Conservation (phyloP, 1,140 invertebrate genomes). For the Calycopis cecrops region DNA sequence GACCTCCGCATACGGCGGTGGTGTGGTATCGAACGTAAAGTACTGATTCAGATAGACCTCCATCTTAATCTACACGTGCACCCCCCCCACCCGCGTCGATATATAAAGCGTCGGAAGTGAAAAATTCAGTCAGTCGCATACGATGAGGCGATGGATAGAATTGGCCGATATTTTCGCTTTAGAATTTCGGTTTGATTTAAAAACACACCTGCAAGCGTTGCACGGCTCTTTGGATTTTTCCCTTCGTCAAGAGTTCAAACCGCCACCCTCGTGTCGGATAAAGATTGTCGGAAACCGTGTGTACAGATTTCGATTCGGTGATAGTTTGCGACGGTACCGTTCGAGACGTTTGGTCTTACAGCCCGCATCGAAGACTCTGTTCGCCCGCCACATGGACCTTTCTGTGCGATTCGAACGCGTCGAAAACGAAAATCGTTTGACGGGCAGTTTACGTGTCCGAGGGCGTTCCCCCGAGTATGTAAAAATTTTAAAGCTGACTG, state of each 20-base stretch:
- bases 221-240: constrained; percentile 12
- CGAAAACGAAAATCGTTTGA: background rate
- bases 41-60: constrained; percentile 11
- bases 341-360: constrained; percentile 7
- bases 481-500: constrained; percentile 2
- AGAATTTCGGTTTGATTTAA: constrained; percentile 2
- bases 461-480: constrained; percentile 1
- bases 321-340: background rate
- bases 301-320: constrained; percentile 11
- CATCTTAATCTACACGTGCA: constrained; percentile 13
- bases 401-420: constrained; percentile 2
- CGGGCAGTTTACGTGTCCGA: background rate
- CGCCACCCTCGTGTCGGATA: constrained; percentile 1
- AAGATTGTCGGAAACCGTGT: constrained; percentile 5
- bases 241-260: background rate
- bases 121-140: background rate
- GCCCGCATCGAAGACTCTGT: constrained; percentile 1
- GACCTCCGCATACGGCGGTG: constrained; percentile 7
- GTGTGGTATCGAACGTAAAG: constrained; percentile 10
- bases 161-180: background rate
- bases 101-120: background rate
- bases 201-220: constrained; percentile 10
- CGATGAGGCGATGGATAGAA: constrained; percentile 5
- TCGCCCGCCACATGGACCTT: constrained; percentile 3
- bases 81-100: background rate